Conservation (phyloP, 30 jellyfish, hydroid and myxozoan genomes). For the Nemopilema nomurai region DNA sequence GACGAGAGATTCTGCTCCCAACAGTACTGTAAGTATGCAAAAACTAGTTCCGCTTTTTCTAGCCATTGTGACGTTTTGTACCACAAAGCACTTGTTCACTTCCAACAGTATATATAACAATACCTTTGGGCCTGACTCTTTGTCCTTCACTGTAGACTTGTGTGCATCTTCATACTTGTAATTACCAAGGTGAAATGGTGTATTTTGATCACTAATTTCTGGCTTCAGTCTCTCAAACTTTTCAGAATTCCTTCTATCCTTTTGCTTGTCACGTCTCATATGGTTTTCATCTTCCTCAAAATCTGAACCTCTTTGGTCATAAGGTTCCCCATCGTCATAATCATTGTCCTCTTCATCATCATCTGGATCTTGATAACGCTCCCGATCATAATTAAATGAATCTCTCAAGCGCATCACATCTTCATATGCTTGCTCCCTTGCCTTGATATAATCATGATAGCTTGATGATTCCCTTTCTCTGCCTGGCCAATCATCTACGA, state of each 20-base stretch:
- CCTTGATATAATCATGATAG: constrained; percentile 23
- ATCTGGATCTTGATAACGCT: background rate
- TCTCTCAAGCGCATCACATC: constrained; percentile 36
- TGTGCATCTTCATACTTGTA: background rate
- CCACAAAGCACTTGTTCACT: too few species aligned
- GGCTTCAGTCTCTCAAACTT: background rate
- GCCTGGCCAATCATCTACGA: constrained; percentile 16
- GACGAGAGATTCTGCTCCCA: too few species aligned
- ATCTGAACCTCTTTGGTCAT: constrained; percentile 13
- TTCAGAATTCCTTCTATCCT: background rate
- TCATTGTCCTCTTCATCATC: constrained; percentile 20
- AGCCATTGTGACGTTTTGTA: too few species aligned
- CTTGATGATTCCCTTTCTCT: constrained; percentile 1
- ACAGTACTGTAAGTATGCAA: too few species aligned
- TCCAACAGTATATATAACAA: too few species aligned
- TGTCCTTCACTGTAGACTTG: background rate
- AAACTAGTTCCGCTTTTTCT: too few species aligned
- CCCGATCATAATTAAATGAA: background rate
- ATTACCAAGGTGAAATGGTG: constrained; percentile 6
- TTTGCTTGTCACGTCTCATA: background rate
- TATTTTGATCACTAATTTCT: background rate
- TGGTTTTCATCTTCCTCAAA: constrained; percentile 11
- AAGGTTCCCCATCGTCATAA: background rate
- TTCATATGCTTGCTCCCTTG: constrained; percentile 26
- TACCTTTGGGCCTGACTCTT: background rate